Conservation (phyloP, 1,140 invertebrate species). For the Drosophila cardini region DNA sequence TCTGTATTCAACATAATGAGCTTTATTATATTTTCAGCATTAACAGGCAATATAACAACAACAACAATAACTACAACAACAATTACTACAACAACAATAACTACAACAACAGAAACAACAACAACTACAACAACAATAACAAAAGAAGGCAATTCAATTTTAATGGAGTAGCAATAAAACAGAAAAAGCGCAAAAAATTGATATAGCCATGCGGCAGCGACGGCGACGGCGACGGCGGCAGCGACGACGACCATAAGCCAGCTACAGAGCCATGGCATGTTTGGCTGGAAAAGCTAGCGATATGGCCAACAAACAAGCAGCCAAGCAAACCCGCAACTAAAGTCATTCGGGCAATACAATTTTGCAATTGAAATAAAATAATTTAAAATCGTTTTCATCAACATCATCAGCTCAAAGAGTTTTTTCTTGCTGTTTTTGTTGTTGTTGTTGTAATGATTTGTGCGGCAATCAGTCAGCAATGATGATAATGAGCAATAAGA, state of each 20-base stretch:
- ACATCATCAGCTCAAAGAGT: constrained; percentile 78
- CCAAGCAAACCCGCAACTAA: constrained; percentile 16
- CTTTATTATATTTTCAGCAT: constrained; percentile 81
- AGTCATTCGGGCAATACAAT: constrained; percentile 60
- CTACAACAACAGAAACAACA: constrained; percentile 43
- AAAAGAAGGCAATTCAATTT: constrained; percentile 77
- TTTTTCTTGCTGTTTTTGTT: too few relatives aligned
- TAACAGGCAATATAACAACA: constrained; percentile 61
- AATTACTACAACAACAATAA: constrained; percentile 20
- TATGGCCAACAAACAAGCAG: constrained; percentile 1
- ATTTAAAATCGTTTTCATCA: constrained; percentile 84
- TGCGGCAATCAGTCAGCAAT: constrained; percentile 60
- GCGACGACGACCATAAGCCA: constrained; percentile 26
- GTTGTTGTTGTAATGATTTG: constrained; percentile 66
- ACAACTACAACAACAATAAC: constrained; percentile 25
- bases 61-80: too few relatives aligned
- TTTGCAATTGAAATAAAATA: constrained; percentile 83
- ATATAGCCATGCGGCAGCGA: constrained; percentile 49
- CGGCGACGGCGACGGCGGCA: too few relatives aligned
- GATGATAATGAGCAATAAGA: constrained; percentile 48
- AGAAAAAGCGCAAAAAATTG: constrained; percentile 78
- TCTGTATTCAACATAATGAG: constrained; percentile 77
- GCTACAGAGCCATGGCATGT: constrained; percentile 12
- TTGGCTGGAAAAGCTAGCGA: background rate
- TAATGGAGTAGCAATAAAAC: constrained; percentile 83